Evolutionary conservation across 2,888 invertebrate genomes (phyloP).

Genomic region (Muscina levida): DNA sequence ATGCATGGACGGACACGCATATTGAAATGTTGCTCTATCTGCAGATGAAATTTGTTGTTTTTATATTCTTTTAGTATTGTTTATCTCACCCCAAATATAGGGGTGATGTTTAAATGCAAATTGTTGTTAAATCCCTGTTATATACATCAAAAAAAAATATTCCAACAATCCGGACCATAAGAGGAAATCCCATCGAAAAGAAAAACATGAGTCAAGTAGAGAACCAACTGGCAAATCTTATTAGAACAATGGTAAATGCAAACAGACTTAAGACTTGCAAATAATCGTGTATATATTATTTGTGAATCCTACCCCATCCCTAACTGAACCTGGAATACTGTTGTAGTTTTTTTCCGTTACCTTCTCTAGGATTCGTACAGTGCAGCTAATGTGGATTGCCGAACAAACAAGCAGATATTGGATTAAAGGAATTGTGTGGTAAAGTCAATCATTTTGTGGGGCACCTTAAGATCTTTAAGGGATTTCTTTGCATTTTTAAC

Average conservation of each 20-base stretch:
- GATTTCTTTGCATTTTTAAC: conserved; percentile 30
- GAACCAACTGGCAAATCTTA: conserved; percentile 58
- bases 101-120: conserved; percentile 56
- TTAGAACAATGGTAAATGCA: conserved; percentile 58
- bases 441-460: conserved; percentile 53
- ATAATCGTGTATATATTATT: no score
- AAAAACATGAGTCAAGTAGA: neutral
- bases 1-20: no score
- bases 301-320: neutral
- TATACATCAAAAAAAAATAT: conserved; percentile 17
- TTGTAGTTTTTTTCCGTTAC: neutral
- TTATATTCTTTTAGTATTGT: neutral
- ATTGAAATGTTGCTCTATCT: no score
- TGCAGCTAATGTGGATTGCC: neutral
- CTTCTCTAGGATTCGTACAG: neutral
- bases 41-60: no score
- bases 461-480: conserved; percentile 41
- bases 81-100: conserved; percentile 26
- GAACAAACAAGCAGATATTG: conserved; percentile 20
- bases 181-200: conserved; percentile 30
- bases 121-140: conserved; percentile 51
- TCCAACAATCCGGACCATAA: conserved; percentile 28
- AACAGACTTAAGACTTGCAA: conserved; percentile 51
- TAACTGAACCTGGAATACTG: no score
- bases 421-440: conserved; percentile 41